These are phyloP conservation scores for Sebastes alutus DNA, from an alignment of 2,797 vertebrate genomes.

Conservation along the genomic window DNA sequence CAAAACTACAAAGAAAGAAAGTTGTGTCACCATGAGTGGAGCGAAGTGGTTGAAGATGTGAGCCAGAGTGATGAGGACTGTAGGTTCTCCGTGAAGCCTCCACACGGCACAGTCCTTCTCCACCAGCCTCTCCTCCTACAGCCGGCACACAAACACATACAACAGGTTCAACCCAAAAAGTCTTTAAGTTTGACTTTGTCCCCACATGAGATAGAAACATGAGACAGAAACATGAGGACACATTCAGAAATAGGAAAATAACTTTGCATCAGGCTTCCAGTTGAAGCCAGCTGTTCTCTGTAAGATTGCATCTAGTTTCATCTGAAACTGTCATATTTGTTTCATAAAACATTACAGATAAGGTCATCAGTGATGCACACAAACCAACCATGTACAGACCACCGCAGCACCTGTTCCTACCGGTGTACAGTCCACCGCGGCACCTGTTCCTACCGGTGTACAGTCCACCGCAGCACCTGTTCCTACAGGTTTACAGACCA, in stretches of 20 bases:
- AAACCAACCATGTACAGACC: neutral
- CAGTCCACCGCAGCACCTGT: neutral
- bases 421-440: conserved; percentile 57
- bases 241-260: neutral
- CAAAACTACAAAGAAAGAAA: no score
- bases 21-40: conserved; percentile 90
- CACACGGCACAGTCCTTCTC: conserved; percentile 85
- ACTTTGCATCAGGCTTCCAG: no score
- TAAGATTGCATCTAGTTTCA: no score
- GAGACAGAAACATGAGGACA: neutral
- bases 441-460: neutral
- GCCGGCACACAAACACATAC: neutral
- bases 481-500: neutral
- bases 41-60: conserved; percentile 96
- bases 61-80: conserved; percentile 88
- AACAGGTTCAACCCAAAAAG: neutral
- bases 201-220: neutral
- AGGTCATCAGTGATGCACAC: no score
- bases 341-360: no score
- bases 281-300: no score
- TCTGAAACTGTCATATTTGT: no score
- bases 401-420: conserved; percentile 61
- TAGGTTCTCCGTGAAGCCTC: conserved; percentile 92
- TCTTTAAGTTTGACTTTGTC: neutral
- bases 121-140: conserved; percentile 89